Percentiles rank a stretch among this genome's conserved stretches.
phyloP scores from a whole-genome alignment of 2,888 invertebrate species.

The Encarsia formosa region DNA sequence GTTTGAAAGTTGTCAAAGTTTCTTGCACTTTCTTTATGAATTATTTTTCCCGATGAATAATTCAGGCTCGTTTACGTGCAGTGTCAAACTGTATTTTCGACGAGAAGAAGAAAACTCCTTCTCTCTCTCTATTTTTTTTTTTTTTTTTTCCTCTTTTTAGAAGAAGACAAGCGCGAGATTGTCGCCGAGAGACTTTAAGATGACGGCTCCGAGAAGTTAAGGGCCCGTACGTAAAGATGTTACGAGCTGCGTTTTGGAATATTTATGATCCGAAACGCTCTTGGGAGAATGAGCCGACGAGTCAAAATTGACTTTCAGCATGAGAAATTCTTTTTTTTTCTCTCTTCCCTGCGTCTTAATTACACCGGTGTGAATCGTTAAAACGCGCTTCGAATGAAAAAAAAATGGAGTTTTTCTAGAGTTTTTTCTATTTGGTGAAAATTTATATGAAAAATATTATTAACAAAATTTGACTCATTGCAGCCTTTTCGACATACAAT shows the following conservation, averaged over 20 bases:
- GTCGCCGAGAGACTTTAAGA: slow-evolving; percentile 9
- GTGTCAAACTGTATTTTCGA: slow-evolving; percentile 30
- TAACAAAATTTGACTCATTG: too few species aligned
- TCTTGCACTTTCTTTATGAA: slow-evolving; percentile 33
- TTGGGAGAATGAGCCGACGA: neutral
- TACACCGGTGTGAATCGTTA: too few species aligned
- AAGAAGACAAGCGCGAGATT: neutral
- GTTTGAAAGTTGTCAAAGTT: too few species aligned
- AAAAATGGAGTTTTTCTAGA: too few species aligned
- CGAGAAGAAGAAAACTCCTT: slow-evolving; percentile 8
- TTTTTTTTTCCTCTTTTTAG: neutral
- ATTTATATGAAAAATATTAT: too few species aligned
- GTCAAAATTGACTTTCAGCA: neutral
- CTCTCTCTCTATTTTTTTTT: neutral
- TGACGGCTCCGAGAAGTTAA: slow-evolving; percentile 32
- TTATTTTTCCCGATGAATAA: slow-evolving; percentile 37
- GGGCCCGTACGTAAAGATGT: slow-evolving; percentile 33
- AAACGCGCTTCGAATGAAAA: too few species aligned
- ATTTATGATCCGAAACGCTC: slow-evolving; percentile 35
- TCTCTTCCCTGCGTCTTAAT: too few species aligned
- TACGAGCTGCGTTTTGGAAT: slow-evolving; percentile 33
- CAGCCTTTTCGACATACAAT: too few species aligned
- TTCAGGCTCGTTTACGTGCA: slow-evolving; percentile 38
- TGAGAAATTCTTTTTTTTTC: neutral
- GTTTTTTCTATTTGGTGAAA: too few species aligned